Evolutionary conservation across 2,113 vertebrate species (phyloP).

Genomic region (Otocyon megalotis): DNA sequence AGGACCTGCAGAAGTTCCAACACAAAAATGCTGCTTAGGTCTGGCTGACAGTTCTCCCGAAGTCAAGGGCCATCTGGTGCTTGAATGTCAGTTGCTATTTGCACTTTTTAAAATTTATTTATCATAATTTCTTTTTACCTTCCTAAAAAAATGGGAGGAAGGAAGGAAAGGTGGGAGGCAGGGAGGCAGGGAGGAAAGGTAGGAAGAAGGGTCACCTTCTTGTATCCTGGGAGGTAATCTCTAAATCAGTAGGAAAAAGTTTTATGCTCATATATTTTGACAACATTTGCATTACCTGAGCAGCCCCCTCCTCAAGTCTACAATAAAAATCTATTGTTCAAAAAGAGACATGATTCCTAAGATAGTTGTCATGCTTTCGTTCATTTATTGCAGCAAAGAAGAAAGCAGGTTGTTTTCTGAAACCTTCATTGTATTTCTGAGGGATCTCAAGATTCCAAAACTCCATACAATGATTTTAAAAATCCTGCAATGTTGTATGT

Average conservation of each 20-base stretch:
- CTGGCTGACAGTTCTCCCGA: slow-evolving; percentile 68
- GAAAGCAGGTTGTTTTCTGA: slow-evolving; percentile 56
- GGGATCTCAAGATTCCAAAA: not conserved
- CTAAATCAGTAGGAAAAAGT: slow-evolving; percentile 62
- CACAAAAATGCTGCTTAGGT: slow-evolving; percentile 65
- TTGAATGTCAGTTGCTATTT: slow-evolving; percentile 75
- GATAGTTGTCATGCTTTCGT: slow-evolving; percentile 31
- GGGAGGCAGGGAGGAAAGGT: too few species aligned
- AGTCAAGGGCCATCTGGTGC: slow-evolving; percentile 55
- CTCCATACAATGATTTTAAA: not conserved
- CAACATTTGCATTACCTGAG: slow-evolving; percentile 55
- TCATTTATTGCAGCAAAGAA: slow-evolving; percentile 61
- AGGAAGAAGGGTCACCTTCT: rapidly evolving
- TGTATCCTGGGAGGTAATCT: not conserved
- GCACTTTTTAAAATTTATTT: slow-evolving; percentile 61
- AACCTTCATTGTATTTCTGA: not conserved
- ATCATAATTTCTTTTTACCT: slow-evolving; percentile 67
- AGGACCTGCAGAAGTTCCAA: slow-evolving; percentile 64
- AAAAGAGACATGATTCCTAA: slow-evolving; percentile 69
- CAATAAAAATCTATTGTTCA: slow-evolving; percentile 55
- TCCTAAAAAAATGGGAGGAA: slow-evolving; percentile 20
- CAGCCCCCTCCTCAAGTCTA: slow-evolving; percentile 50
- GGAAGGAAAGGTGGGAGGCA: not conserved
- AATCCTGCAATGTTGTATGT: not conserved
- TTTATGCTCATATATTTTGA: slow-evolving; percentile 47